These are phyloP conservation scores for Meghimatium bilineatum DNA, from an alignment of 2,888 invertebrate species.

Conservation along the genomic window DNA sequence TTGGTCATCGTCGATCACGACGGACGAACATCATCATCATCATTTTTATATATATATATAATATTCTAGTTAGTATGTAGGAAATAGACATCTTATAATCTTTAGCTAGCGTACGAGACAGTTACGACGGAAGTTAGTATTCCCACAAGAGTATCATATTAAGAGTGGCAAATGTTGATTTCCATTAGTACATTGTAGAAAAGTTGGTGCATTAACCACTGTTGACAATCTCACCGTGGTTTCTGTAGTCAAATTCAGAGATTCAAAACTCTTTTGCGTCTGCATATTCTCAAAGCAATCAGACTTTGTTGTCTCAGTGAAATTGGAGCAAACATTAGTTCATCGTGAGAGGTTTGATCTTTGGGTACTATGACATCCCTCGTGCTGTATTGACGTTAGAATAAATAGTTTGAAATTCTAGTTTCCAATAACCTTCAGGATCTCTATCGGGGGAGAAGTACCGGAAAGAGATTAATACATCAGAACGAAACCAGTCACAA, in stretches of 20 bases:
- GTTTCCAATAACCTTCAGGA: background rate
- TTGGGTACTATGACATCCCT: background rate
- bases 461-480: background rate
- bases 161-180: background rate
- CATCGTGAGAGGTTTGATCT: background rate
- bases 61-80: too few species aligned
- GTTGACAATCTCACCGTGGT: background rate
- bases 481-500: background rate
- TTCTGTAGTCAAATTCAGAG: background rate
- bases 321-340: conserved; percentile 8
- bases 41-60: too few species aligned
- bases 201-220: background rate
- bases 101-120: too few species aligned
- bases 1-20: too few species aligned
- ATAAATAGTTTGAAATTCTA: background rate
- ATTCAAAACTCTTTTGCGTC: background rate
- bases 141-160: background rate
- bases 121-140: background rate
- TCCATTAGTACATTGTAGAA: background rate
- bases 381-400: background rate
- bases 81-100: too few species aligned
- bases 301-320: background rate
- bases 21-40: too few species aligned
- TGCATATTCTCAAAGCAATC: background rate
- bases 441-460: background rate